These are phyloP conservation scores for Taphrorychus bicolor DNA, from an alignment of 2,888 invertebrate genomes.

Conservation along the genomic window DNA sequence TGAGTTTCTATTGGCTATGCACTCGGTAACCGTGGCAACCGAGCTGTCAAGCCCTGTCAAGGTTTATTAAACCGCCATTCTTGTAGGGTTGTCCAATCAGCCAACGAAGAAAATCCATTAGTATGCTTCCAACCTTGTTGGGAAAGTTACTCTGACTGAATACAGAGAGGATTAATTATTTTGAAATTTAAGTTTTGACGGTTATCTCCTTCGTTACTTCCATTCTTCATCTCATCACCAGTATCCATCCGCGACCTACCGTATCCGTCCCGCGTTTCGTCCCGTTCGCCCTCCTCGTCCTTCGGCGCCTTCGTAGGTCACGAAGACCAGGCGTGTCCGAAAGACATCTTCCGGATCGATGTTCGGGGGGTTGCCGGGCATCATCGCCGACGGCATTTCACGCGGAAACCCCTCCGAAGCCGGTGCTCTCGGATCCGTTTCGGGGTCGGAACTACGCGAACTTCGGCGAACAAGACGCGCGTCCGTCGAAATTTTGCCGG, in stretches of 20 bases:
- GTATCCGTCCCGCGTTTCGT: neutral
- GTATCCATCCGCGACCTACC: slow-evolving; percentile 16
- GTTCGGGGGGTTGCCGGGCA: slow-evolving; percentile 31
- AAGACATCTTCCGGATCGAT: slow-evolving; percentile 37
- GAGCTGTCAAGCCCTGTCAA: no score
- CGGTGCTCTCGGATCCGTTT: slow-evolving; percentile 3
- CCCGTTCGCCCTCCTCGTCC: slow-evolving; percentile 12
- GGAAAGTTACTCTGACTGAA: no score
- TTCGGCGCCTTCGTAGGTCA: slow-evolving; percentile 30
- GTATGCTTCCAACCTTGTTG: no score
- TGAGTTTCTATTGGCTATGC: no score
- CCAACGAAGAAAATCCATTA: no score
- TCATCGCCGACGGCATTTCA: slow-evolving; percentile 23
- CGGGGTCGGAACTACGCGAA: neutral
- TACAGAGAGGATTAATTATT: no score
- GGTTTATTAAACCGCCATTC: no score
- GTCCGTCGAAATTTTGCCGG: neutral
- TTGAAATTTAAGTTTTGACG: no score
- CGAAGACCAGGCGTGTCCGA: slow-evolving; percentile 34
- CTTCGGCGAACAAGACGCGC: slow-evolving; percentile 4
- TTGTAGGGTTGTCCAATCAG: no score
- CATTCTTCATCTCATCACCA: no score
- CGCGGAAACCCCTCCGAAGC: slow-evolving; percentile 23
- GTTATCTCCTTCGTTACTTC: no score
- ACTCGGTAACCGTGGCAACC: no score